Conservation (phyloP, 1,140 invertebrate species). For the Meloidogyne floridensis region DNA sequence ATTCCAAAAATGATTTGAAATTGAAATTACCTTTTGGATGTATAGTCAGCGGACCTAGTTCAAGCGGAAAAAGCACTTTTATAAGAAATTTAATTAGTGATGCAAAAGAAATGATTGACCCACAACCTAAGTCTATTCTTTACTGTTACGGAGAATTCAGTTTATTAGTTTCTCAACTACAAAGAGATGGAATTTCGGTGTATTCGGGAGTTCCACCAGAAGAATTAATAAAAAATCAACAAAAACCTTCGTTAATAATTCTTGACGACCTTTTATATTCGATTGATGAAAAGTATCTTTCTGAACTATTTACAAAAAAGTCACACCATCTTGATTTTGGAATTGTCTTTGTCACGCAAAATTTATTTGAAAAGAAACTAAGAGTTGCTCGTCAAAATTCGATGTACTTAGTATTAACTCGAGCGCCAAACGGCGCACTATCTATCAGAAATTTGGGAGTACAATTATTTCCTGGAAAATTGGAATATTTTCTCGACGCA, state of each 20-base stretch:
- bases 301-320: conserved; percentile 24
- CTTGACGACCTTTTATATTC: conserved; percentile 34
- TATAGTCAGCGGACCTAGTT: no score
- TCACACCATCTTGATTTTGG: no score
- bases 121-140: conserved; percentile 4
- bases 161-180: not conserved
- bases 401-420: conserved; percentile 22
- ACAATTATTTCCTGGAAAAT: no score
- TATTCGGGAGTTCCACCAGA: conserved; percentile 23
- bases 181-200: not conserved
- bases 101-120: conserved; percentile 25
- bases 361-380: no score
- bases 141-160: no score
- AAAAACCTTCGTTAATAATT: conserved; percentile 23
- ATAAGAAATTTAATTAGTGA: no score
- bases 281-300: conserved; percentile 26
- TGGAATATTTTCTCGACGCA: no score
- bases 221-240: conserved; percentile 4
- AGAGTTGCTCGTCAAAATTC: conserved; percentile 30
- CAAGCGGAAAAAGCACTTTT: no score
- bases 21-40: no score
- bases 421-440: not conserved
- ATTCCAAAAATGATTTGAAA: no score
- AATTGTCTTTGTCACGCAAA: no score
- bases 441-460: conserved; percentile 26